Base-by-base conservation (phyloP, 2,888 invertebrate species). In the Metopia argyrocephala region DNA sequence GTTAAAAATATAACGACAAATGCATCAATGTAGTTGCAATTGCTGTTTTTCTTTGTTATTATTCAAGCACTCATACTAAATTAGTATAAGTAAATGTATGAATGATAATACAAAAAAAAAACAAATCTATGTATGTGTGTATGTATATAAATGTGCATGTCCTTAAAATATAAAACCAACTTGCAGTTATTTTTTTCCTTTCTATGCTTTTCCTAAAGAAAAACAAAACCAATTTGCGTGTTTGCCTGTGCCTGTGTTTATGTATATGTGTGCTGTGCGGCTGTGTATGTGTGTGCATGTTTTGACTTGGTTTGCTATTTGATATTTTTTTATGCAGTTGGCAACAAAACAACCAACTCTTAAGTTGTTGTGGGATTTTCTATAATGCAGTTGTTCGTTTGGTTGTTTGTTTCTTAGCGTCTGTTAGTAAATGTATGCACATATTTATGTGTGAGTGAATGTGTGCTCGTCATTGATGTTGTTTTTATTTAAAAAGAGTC, bases 321-420 rank as follows among this genome's bases (percentile, higher is more conserved):
- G 73, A 76, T 73, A n/a, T 78, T 78, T 73, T 78, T 78, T 66
- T 66, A 54, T 81, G 81, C 78, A 81, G 81, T 81, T 81, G 81
- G 81, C 81, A 81, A 81, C 81, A 81, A 81, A 1, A 12, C 38
- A 38, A 78, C 81, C 66, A 78, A 59, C 81, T 70, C 70, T 75
- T 70, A 70, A 74, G 78, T 78, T 81, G 81, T 81, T 81, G 81
- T 70, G 78, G 78, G 78, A 78, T 73, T 78, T 78, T 78, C 78
- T 66, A 78, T 78, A 78, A 71, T 78, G 78, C 78, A 75, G 79
- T 70, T 65, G 75, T 69, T 75, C 70, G 69, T 52, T 59, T 64
- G 69, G 3, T 15, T 54, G 20, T 68, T n/a, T 68, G 38, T 15
- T 38, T 38, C 12, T 15, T 38, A 12, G 38, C 38, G 38, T 15